Percentiles rank a stretch among this genome's conserved stretches.
Conservation (phyloP, 53 echinoderm and acorn worm genomes). For the Stichopus horrens region DNA sequence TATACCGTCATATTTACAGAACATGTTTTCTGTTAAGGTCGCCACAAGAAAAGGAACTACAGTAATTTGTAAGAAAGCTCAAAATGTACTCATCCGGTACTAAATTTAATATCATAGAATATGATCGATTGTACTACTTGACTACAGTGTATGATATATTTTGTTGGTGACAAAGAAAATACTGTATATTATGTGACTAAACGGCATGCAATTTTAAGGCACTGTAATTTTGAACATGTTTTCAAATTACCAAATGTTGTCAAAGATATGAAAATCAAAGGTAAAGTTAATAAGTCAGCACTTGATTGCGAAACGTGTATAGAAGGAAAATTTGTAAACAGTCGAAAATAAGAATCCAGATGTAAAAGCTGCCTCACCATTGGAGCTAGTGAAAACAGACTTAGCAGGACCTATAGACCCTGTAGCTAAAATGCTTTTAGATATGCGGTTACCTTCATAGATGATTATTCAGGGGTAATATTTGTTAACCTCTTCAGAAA, state of each 20-base stretch:
- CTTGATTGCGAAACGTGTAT: constrained; percentile 35
- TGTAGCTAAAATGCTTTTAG: constrained; percentile 31
- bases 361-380: background rate
- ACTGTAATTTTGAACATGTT: constrained; percentile 47
- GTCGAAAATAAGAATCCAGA: constrained; percentile 16
- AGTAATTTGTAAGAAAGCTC: constrained; percentile 5
- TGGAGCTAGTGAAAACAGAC: background rate
- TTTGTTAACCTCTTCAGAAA: constrained; percentile 6
- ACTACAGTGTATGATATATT: background rate
- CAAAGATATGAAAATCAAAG: constrained; percentile 48
- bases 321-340: constrained; percentile 31
- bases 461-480: constrained; percentile 15
- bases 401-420: constrained; percentile 49
- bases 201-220: constrained; percentile 41
- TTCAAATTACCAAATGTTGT: constrained; percentile 30
- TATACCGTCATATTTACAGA: constrained; percentile 36
- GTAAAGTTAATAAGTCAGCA: constrained; percentile 3
- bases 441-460: constrained; percentile 40
- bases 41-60: constrained; percentile 21
- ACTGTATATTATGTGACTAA: background rate
- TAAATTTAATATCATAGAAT: constrained; percentile 8
- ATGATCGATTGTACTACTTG: constrained; percentile 35
- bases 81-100: background rate
- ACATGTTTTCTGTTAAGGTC: constrained; percentile 28
- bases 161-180: constrained; percentile 32